Conservation (phyloP, 2,888 invertebrate species). For the Sphinx pinastri region DNA sequence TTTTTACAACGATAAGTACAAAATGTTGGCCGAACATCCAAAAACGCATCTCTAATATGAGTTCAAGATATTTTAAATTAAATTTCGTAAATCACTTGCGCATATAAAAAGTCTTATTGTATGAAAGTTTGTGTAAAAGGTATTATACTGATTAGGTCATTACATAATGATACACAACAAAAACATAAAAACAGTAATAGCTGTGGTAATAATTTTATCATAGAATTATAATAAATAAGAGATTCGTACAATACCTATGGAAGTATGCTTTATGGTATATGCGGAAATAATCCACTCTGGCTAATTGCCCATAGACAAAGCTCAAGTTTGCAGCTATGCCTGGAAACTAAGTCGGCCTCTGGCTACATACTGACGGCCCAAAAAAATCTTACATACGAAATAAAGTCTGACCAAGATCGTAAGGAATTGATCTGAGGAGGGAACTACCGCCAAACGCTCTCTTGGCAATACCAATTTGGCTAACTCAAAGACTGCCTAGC, state of each 20-base stretch:
- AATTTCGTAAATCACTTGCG: neutral
- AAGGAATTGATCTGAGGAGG: neutral
- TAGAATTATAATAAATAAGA: conserved; percentile 17
- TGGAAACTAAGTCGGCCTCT: conserved; percentile 1
- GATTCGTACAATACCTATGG: conserved; percentile 21
- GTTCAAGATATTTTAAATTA: neutral
- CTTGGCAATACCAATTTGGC: too few species aligned
- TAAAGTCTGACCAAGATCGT: neutral
- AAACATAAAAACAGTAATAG: neutral
- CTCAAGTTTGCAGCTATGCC: neutral
- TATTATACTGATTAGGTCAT: neutral
- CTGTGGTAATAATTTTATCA: neutral
- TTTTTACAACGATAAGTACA: conserved; percentile 18
- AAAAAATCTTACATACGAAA: conserved; percentile 42
- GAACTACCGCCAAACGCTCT: neutral
- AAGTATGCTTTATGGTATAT: conserved; percentile 27
- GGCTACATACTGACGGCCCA: neutral
- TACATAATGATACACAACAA: neutral
- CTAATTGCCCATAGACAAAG: conserved; percentile 9
- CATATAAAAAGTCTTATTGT: neutral
- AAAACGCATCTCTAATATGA: neutral
- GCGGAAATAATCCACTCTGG: neutral
- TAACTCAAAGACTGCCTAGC: too few species aligned
- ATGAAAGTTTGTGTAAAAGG: neutral
- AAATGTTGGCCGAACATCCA: neutral